A percentile compares a stretch with the other conserved stretches of the same genome.
Evolutionary conservation across 1,140 invertebrate species (phyloP).

Genomic region (Eumaeus atala): DNA sequence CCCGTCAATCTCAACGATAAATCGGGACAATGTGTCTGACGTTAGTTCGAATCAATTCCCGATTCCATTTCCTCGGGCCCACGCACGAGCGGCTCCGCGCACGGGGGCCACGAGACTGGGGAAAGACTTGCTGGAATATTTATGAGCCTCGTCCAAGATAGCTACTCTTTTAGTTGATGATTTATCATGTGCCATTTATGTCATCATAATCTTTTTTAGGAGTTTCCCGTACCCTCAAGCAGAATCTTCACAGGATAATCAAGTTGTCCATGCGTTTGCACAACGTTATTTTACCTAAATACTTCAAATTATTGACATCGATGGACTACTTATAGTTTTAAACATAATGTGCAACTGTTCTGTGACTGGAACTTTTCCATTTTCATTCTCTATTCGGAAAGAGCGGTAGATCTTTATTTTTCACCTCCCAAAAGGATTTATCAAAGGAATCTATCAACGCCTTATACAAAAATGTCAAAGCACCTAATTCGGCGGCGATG

Average conservation of each 20-base stretch:
- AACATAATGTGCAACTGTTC: too few species aligned
- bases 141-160: too few species aligned
- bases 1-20: neutral
- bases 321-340: too few species aligned
- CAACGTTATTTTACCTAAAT: too few species aligned
- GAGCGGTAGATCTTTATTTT: conserved; percentile 6
- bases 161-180: too few species aligned
- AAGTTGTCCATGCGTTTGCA: too few species aligned
- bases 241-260: too few species aligned
- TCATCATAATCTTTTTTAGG: too few species aligned
- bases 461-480: conserved; percentile 64
- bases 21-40: neutral
- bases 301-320: too few species aligned
- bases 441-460: conserved; percentile 61
- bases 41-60: neutral
- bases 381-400: neutral
- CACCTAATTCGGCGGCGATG: conserved; percentile 57
- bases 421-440: conserved; percentile 31
- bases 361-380: too few species aligned
- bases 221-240: too few species aligned
- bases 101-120: neutral
- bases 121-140: neutral
- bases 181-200: too few species aligned
- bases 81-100: neutral
- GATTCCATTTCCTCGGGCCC: conserved; percentile 8